Percentiles rank a stretch among this genome's conserved stretches.
Evolutionary conservation across 2,113 vertebrate species (phyloP).

Genomic region (Nycticorax nycticorax): DNA sequence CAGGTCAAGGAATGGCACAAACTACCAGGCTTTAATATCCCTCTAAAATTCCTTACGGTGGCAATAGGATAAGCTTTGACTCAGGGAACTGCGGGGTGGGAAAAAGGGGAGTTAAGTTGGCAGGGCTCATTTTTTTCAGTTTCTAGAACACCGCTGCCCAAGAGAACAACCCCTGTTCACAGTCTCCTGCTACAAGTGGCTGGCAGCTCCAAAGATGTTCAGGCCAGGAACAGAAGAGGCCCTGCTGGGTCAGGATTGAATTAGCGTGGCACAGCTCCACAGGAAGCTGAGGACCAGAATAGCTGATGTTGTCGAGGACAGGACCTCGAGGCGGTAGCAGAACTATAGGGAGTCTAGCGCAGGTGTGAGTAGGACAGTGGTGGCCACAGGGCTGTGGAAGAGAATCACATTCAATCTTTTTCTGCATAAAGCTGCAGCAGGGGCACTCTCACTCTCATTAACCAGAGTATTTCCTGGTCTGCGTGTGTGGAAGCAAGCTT

Average conservation of each 20-base stretch:
- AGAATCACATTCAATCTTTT: not conserved
- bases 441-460: not conserved
- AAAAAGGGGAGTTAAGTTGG: not conserved
- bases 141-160: not conserved
- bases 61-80: not conserved
- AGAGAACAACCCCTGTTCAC: not conserved
- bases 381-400: not conserved
- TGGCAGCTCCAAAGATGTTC: not conserved
- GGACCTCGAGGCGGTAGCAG: not conserved
- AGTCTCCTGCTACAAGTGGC: not conserved
- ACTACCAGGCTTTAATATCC: not conserved
- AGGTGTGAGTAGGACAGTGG: not conserved
- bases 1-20: not conserved
- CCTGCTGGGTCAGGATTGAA: not conserved
- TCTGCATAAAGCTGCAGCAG: not conserved
- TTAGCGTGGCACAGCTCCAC: not conserved
- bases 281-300: not conserved
- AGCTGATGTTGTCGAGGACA: not conserved
- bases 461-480: not conserved
- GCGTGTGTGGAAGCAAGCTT: not conserved
- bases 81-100: not conserved
- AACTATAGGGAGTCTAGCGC: not conserved
- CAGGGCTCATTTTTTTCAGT: not conserved
- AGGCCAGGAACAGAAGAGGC: not conserved
- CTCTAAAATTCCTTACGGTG: not conserved